Conservation (phyloP, 2,888 invertebrate species). For the Clostera curtula region DNA sequence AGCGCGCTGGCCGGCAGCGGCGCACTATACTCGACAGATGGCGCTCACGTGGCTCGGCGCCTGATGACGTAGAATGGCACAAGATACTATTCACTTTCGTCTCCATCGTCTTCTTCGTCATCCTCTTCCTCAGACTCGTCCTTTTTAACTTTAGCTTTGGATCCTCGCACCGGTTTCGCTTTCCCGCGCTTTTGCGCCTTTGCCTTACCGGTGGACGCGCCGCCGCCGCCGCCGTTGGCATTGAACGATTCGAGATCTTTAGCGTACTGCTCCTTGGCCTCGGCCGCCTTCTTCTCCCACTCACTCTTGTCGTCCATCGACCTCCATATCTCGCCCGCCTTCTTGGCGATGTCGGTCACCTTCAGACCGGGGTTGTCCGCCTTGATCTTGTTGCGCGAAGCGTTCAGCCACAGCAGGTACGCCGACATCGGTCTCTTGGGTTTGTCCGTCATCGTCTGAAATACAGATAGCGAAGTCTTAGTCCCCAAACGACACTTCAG, state of each 20-base stretch:
- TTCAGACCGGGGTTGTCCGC: constrained; percentile 87
- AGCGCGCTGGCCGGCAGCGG: background rate
- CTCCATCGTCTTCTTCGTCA: constrained; percentile 66
- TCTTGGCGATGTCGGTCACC: constrained; percentile 92
- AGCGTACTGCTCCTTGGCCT: constrained; percentile 87
- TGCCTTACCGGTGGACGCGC: constrained; percentile 43
- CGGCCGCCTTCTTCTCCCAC: constrained; percentile 88
- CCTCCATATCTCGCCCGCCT: constrained; percentile 93
- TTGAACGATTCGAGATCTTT: constrained; percentile 88
- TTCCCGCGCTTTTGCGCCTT: constrained; percentile 62
- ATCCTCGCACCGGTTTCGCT: constrained; percentile 22
- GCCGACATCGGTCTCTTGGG: constrained; percentile 92
- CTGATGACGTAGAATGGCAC: background rate
- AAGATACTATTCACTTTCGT: constrained; percentile 47
- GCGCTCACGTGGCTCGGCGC: background rate
- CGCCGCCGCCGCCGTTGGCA: constrained; percentile 75
- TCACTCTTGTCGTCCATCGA: constrained; percentile 87
- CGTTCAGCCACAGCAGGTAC: constrained; percentile 93
- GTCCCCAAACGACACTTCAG: too few species aligned
- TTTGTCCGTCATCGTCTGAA: constrained; percentile 77
- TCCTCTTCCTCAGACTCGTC: constrained; percentile 64
- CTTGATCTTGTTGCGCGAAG: constrained; percentile 86
- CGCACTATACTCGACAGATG: background rate
- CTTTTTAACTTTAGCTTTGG: constrained; percentile 31
- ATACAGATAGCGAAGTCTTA: constrained; percentile 4